Conservation (phyloP, 2,113 vertebrate species). For the Ciconia boyciana region DNA sequence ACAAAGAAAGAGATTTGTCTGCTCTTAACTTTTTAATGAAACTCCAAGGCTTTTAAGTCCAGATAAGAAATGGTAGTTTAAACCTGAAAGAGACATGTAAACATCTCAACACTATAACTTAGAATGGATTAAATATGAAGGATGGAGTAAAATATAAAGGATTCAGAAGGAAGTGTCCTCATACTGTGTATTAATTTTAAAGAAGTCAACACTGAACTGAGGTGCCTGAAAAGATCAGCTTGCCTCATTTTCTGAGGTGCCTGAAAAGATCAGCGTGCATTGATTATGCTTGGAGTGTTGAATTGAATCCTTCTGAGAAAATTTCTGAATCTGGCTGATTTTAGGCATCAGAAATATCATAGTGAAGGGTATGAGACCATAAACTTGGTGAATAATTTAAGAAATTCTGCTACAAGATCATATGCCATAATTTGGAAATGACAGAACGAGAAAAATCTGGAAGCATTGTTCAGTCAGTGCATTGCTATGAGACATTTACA, state of each 20-base stretch:
- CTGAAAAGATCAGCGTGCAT: not conserved
- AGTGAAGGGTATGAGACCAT: not conserved
- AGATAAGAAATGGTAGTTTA: not conserved
- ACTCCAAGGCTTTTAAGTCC: not conserved
- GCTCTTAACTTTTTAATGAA: not conserved
- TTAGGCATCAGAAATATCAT: not conserved
- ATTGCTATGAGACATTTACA: not conserved
- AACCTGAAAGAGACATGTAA: not conserved
- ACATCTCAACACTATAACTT: not conserved
- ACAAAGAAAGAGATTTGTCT: not conserved
- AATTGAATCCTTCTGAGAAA: not conserved
- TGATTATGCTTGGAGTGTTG: not conserved
- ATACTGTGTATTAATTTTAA: not conserved
- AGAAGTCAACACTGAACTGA: not conserved
- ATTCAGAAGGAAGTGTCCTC: not conserved
- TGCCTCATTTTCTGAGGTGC: not conserved
- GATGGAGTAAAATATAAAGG: not conserved
- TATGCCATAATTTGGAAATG: not conserved
- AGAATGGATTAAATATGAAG: not conserved
- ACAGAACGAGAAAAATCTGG: not conserved
- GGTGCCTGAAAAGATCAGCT: too few relatives aligned
- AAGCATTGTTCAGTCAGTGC: not conserved
- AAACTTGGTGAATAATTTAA: not conserved
- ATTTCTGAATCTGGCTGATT: not conserved
- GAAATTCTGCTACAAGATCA: not conserved